Conservation (phyloP, 2,888 invertebrate species). For the Trichopoda pennipes region DNA sequence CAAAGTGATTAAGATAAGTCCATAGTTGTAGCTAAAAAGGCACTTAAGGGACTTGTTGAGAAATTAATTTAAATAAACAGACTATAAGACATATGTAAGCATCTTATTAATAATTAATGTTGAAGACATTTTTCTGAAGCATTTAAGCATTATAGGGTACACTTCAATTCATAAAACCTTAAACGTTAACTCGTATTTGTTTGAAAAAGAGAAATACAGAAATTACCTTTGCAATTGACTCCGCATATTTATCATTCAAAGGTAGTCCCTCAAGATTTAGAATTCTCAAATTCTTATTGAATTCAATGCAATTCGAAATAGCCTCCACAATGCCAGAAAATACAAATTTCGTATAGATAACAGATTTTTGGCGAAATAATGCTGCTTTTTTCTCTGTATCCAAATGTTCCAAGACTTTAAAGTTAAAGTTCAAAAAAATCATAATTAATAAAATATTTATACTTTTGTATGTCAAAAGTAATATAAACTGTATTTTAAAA, state of each 20-base stretch:
- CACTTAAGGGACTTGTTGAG: too few relatives aligned
- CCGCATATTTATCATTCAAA: constrained; percentile 85
- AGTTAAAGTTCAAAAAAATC: constrained; percentile 19
- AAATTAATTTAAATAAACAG: too few relatives aligned
- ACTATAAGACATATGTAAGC: too few relatives aligned
- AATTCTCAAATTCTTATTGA: constrained; percentile 84
- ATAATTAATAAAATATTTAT: not conserved
- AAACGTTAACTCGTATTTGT: not conserved
- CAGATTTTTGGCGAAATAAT: constrained; percentile 84
- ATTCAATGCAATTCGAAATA: constrained; percentile 84
- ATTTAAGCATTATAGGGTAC: too few relatives aligned
- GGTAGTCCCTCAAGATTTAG: constrained; percentile 88
- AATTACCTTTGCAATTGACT: constrained; percentile 83
- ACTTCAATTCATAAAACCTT: not conserved
- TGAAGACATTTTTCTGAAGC: too few relatives aligned
- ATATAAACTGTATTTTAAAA: not conserved
- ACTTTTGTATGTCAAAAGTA: not conserved
- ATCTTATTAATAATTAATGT: too few relatives aligned
- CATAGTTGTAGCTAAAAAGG: too few relatives aligned
- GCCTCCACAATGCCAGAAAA: constrained; percentile 86
- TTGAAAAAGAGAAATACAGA: not conserved
- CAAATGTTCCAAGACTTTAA: constrained; percentile 78
- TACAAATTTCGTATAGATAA: constrained; percentile 87
- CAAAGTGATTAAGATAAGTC: too few relatives aligned
- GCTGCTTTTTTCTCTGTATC: constrained; percentile 84